Percentiles rank a stretch among this genome's conserved stretches.
Evolutionary conservation across 1,140 invertebrate genomes (phyloP).

Genomic region (Plectrocnemia conspersa): DNA sequence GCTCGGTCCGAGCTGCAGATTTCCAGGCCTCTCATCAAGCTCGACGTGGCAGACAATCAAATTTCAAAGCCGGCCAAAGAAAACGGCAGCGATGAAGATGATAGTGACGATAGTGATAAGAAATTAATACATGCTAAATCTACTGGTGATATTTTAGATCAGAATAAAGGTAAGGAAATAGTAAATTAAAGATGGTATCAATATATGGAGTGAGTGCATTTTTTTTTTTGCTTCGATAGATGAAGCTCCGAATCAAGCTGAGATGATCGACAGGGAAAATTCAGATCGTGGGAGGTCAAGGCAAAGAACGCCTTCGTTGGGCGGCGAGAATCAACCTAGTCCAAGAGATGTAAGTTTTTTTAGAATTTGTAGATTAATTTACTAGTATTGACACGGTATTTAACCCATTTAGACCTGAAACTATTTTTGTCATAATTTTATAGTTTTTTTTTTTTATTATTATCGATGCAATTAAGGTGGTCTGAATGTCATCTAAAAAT

Average conservation of each 20-base stretch:
- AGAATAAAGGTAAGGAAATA: conserved; percentile 41
- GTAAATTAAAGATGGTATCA: too few species aligned
- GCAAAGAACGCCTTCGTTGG: conserved; percentile 31
- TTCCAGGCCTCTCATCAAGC: conserved; percentile 39
- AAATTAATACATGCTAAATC: conserved; percentile 6
- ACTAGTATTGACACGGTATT: too few species aligned
- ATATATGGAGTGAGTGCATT: background rate
- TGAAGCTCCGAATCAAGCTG: conserved; percentile 5
- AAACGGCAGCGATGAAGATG: conserved; percentile 12
- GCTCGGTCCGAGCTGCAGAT: conserved; percentile 42
- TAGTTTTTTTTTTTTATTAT: too few species aligned
- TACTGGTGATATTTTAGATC: background rate
- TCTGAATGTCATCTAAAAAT: too few species aligned
- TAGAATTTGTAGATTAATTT: background rate
- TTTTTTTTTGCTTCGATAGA: conserved; percentile 1
- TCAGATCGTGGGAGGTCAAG: conserved; percentile 24
- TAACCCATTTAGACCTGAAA: too few species aligned
- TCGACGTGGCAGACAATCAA: conserved; percentile 39
- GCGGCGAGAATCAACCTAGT: conserved; percentile 28
- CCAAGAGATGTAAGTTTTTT: conserved; percentile 29
- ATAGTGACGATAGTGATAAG: conserved; percentile 17
- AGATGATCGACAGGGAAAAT: conserved; percentile 8
- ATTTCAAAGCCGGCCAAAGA: conserved; percentile 28
- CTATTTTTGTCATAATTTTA: too few species aligned
- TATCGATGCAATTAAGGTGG: too few species aligned